phyloP scores from a whole-genome alignment of 2,888 invertebrate genomes.

The Napeogenes sylphis region DNA sequence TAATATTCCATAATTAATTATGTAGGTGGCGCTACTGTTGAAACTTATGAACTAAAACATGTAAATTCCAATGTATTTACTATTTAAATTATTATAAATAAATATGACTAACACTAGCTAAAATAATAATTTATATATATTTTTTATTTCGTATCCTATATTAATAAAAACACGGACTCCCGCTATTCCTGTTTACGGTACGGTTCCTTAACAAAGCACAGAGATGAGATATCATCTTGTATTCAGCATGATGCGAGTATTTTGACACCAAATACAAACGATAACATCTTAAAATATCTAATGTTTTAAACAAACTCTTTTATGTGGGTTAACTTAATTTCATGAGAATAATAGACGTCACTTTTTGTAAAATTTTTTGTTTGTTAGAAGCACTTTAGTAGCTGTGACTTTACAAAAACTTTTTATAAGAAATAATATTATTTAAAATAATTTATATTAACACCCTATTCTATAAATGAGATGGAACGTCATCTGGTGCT shows the following conservation, averaged over 20 bases:
- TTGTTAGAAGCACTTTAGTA: slow-evolving; percentile 25
- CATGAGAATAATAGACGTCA: slow-evolving; percentile 65
- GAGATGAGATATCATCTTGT: slow-evolving; percentile 63
- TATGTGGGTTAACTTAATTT: slow-evolving; percentile 75
- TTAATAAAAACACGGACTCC: slow-evolving; percentile 67
- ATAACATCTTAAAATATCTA: slow-evolving; percentile 75
- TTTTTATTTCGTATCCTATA: slow-evolving; percentile 42
- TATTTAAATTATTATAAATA: too few species aligned
- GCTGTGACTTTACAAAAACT: slow-evolving; percentile 24
- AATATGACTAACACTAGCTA: too few species aligned
- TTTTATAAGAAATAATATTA: slow-evolving; percentile 8
- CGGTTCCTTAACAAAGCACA: slow-evolving; percentile 64
- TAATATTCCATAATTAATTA: too few species aligned
- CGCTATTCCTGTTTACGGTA: slow-evolving; percentile 74
- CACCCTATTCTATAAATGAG: too few species aligned
- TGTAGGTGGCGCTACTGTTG: too few species aligned
- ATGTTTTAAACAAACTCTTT: slow-evolving; percentile 78
- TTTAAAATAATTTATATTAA: too few species aligned
- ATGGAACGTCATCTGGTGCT: too few species aligned
- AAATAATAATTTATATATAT: neutral
- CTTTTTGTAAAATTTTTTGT: slow-evolving; percentile 55
- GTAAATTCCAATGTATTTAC: too few species aligned
- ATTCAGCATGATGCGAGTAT: slow-evolving; percentile 75
- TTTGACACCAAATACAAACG: slow-evolving; percentile 73
- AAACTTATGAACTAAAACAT: too few species aligned